These are phyloP conservation scores for Halcyon malimbica DNA, from an alignment of 2,113 vertebrate genomes.

Conservation along the genomic window DNA sequence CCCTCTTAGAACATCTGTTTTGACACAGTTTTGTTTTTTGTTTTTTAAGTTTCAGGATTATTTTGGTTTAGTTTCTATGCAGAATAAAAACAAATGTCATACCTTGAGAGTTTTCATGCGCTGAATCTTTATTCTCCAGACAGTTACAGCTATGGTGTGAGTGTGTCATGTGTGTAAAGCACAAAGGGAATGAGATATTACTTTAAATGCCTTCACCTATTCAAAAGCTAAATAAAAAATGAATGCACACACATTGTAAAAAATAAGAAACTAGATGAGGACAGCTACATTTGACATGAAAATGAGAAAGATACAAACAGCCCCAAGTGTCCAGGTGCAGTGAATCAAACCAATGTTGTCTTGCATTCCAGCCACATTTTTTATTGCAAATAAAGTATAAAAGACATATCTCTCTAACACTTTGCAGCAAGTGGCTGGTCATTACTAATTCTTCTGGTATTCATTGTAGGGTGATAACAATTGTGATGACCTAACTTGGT, in stretches of 20 bases:
- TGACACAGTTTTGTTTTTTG: background rate
- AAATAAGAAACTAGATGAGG: background rate
- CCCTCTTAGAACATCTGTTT: background rate
- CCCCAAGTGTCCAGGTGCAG: constrained; percentile 12
- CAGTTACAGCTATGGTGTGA: background rate
- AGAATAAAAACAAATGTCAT: constrained; percentile 19
- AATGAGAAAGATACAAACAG: background rate
- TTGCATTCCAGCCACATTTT: constrained; percentile 1
- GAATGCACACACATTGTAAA: background rate
- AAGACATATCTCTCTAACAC: background rate
- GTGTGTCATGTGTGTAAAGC: background rate
- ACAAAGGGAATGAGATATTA: background rate
- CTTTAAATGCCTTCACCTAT: background rate
- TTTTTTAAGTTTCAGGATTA: background rate
- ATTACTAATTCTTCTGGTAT: constrained; percentile 22
- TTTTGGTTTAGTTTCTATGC: background rate
- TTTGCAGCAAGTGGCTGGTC: background rate
- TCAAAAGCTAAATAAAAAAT: background rate
- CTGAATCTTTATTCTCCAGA: background rate
- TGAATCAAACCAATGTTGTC: background rate
- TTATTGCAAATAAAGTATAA: background rate
- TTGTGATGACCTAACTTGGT: background rate
- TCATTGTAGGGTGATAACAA: background rate
- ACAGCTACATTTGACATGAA: background rate
- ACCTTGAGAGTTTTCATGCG: background rate